phyloP scores from a whole-genome alignment of 53 echinoderm and acorn worm genomes.

The Antedon mediterranea region DNA sequence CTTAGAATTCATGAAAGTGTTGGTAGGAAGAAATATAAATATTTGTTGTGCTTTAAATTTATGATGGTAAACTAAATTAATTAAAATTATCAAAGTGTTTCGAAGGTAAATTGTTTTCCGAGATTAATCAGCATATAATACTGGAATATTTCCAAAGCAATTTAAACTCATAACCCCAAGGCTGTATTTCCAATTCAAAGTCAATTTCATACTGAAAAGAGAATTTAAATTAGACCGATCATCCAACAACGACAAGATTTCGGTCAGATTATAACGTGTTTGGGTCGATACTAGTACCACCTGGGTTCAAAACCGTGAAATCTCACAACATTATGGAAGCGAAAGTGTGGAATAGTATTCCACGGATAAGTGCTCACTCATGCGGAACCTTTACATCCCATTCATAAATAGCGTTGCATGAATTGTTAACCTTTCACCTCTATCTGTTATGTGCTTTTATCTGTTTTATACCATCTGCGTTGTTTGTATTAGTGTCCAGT shows the following conservation, averaged over 20 bases:
- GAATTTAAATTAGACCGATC: background rate
- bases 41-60: too few species aligned
- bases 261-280: background rate
- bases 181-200: background rate
- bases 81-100: too few species aligned
- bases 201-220: background rate
- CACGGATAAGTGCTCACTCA: background rate
- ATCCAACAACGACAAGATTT: background rate
- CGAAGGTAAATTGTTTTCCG: too few species aligned
- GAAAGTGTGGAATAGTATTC: background rate
- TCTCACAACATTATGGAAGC: background rate
- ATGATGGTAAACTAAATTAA: too few species aligned
- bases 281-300: background rate
- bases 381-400: background rate
- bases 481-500: too few species aligned
- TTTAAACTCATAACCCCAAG: background rate
- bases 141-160: too few species aligned
- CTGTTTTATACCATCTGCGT: too few species aligned
- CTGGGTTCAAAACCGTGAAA: background rate
- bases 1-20: too few species aligned
- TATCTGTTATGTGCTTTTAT: background rate
- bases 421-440: background rate
- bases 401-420: background rate
- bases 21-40: too few species aligned
- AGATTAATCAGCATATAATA: too few species aligned